Evolutionary conservation across 2,797 vertebrate genomes (phyloP), one percentile per base, ranked within the genome.

Genomic region (Falco concolor): DNA sequence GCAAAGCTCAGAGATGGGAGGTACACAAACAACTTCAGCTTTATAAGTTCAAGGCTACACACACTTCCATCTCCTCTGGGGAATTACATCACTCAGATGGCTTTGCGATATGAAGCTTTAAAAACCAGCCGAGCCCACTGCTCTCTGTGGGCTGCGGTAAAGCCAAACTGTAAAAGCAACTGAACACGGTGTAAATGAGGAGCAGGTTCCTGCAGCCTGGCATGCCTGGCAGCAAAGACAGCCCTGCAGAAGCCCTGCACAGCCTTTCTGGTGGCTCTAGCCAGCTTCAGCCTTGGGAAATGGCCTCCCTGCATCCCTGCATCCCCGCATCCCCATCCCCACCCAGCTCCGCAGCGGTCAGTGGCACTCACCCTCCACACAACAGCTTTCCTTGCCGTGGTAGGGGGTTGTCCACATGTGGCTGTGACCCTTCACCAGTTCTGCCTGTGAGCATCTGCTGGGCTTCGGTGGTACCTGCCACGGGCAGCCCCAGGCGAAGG

Each of bases 41-140:
- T 34, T 14, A 0, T 8, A 52, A 81, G 70, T 38, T 25, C 40
- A 52, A 81, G 82, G 65, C 70, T 47, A 13, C 47, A 6, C 2
- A 16, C 4, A 5, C 57, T 80, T 34, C 42, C 16, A 1, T 7
- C 36, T 54, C 23, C 79, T 49, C 54, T 6, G 2, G 54, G 25
- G 24, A 83, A 9, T 30, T 36, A 23, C 20, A 23, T 25, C 44
- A 12, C 25, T 38, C 22, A 1, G 38, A 24, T 2, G 11, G 28
- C 42, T 54, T 45, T 0, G 0, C 0, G 2, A 28, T 15, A 52
- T 0, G 21, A 28, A 40, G 53, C 45, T 49, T 56, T 64, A 42
- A 59, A 28, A 49, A 21, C 1, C 67, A 50, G 34, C 56, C 1
- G 4, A 89, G 38, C 13, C 42, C 69, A 10, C 1, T 2, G 56